Conservation (phyloP, 2,797 vertebrate genomes). For the Rhyacichthys aspro region DNA sequence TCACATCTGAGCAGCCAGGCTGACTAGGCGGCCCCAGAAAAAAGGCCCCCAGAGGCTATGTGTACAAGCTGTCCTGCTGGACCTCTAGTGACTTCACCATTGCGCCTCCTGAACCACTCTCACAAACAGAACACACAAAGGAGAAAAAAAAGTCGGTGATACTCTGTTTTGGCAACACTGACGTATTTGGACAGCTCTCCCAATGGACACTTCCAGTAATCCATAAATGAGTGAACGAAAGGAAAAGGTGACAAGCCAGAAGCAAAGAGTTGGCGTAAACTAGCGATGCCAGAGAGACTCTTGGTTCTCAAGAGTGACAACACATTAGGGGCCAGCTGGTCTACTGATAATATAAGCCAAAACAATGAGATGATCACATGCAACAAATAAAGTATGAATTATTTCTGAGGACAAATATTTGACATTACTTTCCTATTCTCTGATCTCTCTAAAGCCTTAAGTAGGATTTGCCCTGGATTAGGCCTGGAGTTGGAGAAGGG, state of each 20-base stretch:
- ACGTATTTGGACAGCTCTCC: slow-evolving; percentile 66
- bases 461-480: slow-evolving; percentile 78
- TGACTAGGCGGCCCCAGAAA: slow-evolving; percentile 76
- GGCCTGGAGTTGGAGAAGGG: slow-evolving; percentile 62
- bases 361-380: slow-evolving; percentile 69
- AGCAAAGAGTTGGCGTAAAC: slow-evolving; percentile 42
- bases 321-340: slow-evolving; percentile 62
- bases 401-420: slow-evolving; percentile 78
- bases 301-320: slow-evolving; percentile 61
- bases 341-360: slow-evolving; percentile 62
- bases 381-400: slow-evolving; percentile 72
- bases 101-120: slow-evolving; percentile 42
- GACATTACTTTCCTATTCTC: slow-evolving; percentile 70
- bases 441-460: slow-evolving; percentile 73
- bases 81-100: slow-evolving; percentile 66
- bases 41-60: slow-evolving; percentile 77
- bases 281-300: slow-evolving; percentile 49
- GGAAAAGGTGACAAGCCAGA: slow-evolving; percentile 58
- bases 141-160: slow-evolving; percentile 40
- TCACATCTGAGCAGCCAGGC: slow-evolving; percentile 83
- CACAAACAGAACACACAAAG: slow-evolving; percentile 40
- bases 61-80: slow-evolving; percentile 81
- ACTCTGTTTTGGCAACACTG: slow-evolving; percentile 67
- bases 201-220: slow-evolving; percentile 60
- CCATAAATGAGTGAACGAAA: slow-evolving; percentile 48